Percentiles rank a stretch among this genome's conserved stretches.
Conservation (phyloP, 2,888 invertebrate species). For the Lamproptera curius region DNA sequence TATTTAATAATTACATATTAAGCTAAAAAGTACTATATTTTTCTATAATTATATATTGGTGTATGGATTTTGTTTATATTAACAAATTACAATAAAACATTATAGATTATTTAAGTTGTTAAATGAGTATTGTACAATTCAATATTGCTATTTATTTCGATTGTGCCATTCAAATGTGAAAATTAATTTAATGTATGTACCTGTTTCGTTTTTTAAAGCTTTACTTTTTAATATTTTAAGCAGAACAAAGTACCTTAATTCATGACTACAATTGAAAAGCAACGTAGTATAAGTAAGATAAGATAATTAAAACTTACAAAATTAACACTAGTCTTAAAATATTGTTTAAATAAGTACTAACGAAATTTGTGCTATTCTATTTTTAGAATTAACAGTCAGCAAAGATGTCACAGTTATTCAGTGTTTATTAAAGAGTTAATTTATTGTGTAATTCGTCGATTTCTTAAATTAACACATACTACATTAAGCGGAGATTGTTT, state of each 20-base stretch:
- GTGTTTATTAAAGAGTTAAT: conserved; percentile 3
- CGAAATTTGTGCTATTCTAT: no score
- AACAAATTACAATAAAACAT: no score
- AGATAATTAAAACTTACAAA: not conserved
- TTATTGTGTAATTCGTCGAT: not conserved
- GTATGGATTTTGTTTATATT: no score
- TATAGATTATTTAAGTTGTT: no score
- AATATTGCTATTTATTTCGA: not conserved
- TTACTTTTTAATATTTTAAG: conserved; percentile 7
- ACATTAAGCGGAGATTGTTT: not conserved
- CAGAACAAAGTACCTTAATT: conserved; percentile 14
- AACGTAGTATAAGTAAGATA: not conserved
- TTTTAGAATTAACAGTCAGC: no score
- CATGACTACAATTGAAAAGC: conserved; percentile 1
- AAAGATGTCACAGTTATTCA: no score
- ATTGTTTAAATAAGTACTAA: no score
- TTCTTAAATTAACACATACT: not conserved
- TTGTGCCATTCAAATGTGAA: conserved; percentile 21
- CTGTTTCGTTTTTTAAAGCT: conserved; percentile 1
- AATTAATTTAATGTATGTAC: conserved; percentile 2
- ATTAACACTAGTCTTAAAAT: conserved; percentile 20
- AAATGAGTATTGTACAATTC: no score
- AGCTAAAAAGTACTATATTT: not conserved
- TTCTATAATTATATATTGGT: not conserved
- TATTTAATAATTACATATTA: no score